Evolutionary conservation across 37 sponge, comb jelly and placozoan genomes (phyloP), one percentile per base, ranked within the genome.

Genomic region (Eunapius fragilis): DNA sequence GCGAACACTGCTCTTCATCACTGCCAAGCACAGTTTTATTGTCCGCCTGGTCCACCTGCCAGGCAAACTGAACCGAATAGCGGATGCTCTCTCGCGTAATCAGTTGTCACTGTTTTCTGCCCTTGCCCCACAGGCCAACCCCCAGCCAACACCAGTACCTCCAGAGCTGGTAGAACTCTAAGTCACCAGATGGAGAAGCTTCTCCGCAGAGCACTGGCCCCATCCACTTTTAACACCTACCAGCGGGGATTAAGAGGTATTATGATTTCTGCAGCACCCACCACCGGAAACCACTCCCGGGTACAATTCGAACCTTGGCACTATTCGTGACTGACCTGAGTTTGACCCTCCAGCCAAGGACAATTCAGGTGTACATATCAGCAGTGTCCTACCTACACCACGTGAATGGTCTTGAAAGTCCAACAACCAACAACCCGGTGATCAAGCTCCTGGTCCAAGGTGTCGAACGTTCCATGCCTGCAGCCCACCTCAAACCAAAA

Each of bases 71-170:
- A 85, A 85, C 41, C 22, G 7, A n/a, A 33, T 85, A 6, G 79
- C 86, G 9, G 86, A 85, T 25, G 31, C 27, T 35, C 78, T 79
- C 47, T 85, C 86, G 35, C 79, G 86, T 69, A 25, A 35, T 38
- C 35, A 25, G 5, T 12, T 72, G 75, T 45, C 75, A 17, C 30
- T 25, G 22, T 83, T 74, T 41, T 37, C 74, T 24, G 17, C 13
- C 13, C 49, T 41, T 72, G 84, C 75, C 28, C 84, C 84, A 37
- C 31, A 83, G 26, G 84, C 84, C 4, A 37, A 72, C 11, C 84
- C 27, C 1, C 84, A 49, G 22, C 58, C 73, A 5, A 31, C 27
- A 41, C n/a, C 28, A 45, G 17, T 45, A 37, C 74, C 75, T 70
- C 69, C 82, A 6, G 14, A 25, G 25, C 71, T 69, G 70, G 31